Conservation (phyloP, 1,140 invertebrate species). For the Drosophila funebris region DNA sequence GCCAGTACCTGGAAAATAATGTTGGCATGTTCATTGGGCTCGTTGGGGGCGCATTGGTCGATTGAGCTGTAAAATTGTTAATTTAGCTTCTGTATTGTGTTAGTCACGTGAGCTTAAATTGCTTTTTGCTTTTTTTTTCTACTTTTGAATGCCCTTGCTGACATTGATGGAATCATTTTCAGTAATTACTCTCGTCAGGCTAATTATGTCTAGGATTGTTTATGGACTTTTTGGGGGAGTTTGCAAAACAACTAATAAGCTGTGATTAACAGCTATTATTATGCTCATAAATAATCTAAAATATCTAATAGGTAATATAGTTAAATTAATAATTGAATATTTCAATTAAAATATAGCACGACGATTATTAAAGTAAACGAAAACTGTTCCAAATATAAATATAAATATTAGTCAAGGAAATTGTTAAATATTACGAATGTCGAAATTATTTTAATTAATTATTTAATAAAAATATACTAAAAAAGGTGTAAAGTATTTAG, state of each 20-base stretch:
- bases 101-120: conserved; percentile 77
- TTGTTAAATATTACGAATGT: no score
- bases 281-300: no score
- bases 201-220: conserved; percentile 28
- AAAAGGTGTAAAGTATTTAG: no score
- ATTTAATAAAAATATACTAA: no score
- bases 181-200: conserved; percentile 4
- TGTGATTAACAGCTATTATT: not conserved
- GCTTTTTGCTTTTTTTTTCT: conserved; percentile 33
- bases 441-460: no score
- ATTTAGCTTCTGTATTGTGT: conserved; percentile 74
- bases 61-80: conserved; percentile 77
- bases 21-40: conserved; percentile 17
- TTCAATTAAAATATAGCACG: no score
- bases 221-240: not conserved
- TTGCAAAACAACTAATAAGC: conserved; percentile 9
- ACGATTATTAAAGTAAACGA: no score
- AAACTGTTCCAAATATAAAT: no score
- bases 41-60: conserved; percentile 8
- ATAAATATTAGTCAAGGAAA: no score
- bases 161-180: conserved; percentile 13
- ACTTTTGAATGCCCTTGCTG: not conserved
- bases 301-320: no score
- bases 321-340: no score
- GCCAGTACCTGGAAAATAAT: not conserved